Conservation (phyloP, 1,140 invertebrate species). For the Caligus rogercresseyi region DNA sequence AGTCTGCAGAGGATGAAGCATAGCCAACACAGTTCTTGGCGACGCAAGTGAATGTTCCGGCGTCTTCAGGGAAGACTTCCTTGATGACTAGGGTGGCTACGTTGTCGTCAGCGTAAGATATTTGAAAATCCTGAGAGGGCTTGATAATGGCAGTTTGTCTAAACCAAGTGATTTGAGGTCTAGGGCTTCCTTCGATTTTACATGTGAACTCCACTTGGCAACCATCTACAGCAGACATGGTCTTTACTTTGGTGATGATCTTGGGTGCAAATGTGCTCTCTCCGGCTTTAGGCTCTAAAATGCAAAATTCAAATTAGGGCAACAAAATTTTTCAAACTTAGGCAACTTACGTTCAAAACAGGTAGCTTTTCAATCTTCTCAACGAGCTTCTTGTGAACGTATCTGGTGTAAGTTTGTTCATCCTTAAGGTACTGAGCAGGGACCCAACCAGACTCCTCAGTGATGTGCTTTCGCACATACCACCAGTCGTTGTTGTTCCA, state of each 20-base stretch:
- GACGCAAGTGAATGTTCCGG: slow-evolving; percentile 85
- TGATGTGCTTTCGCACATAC: slow-evolving; percentile 73
- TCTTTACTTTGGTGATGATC: slow-evolving; percentile 65
- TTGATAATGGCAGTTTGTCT: slow-evolving; percentile 78
- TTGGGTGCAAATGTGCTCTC: slow-evolving; percentile 57
- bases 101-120: slow-evolving; percentile 65
- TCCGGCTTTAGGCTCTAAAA: slow-evolving; percentile 51
- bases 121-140: slow-evolving; percentile 61
- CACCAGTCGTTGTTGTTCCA: slow-evolving; percentile 33
- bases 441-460: slow-evolving; percentile 76
- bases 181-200: slow-evolving; percentile 66
- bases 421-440: slow-evolving; percentile 71
- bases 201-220: slow-evolving; percentile 73
- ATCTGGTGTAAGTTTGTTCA: slow-evolving; percentile 55
- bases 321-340: neutral
- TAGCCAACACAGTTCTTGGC: slow-evolving; percentile 86
- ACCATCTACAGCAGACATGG: slow-evolving; percentile 62
- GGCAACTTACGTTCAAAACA: slow-evolving; percentile 75
- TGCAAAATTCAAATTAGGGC: slow-evolving; percentile 22
- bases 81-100: slow-evolving; percentile 77
- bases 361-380: slow-evolving; percentile 79
- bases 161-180: slow-evolving; percentile 87
- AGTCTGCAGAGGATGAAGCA: slow-evolving; percentile 71
- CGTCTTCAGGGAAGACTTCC: slow-evolving; percentile 92
- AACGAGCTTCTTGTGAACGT: slow-evolving; percentile 65